Evolutionary conservation across 2,113 vertebrate species (phyloP).

Genomic region (Clupea harengus): DNA sequence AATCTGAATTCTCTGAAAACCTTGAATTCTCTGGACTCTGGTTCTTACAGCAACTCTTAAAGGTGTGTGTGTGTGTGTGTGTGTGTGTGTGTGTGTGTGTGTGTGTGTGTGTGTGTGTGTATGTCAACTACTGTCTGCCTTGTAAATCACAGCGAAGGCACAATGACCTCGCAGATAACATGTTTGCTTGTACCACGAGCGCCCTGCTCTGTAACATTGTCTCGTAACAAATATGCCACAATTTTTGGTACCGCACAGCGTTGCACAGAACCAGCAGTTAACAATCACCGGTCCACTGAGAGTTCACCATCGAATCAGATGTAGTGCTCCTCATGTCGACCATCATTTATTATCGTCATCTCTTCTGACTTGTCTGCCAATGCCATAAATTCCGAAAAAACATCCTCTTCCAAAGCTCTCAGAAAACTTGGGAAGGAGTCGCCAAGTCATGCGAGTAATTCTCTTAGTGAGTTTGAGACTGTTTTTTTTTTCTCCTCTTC

Average conservation of each 20-base stretch:
- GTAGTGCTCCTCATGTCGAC: slow-evolving; percentile 57
- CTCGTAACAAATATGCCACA: neutral
- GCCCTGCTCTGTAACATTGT: neutral
- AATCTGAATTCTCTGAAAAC: neutral
- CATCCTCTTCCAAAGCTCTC: slow-evolving; percentile 29
- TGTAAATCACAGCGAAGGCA: neutral
- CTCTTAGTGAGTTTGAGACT: neutral
- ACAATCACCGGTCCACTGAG: neutral
- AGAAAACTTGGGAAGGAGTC: slow-evolving; percentile 20
- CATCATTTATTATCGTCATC: slow-evolving; percentile 56
- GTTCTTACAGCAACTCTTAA: neutral
- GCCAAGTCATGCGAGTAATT: slow-evolving; percentile 40
- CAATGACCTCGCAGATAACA: slow-evolving; percentile 1
- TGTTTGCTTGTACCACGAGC: neutral
- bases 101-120: too few species aligned
- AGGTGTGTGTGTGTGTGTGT: neutral
- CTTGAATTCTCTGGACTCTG: neutral
- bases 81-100: neutral
- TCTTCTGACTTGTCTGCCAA: slow-evolving; percentile 43
- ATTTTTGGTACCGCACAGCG: neutral
- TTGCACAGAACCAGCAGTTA: slow-evolving; percentile 12
- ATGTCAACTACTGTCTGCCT: neutral
- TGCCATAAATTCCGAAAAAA: slow-evolving; percentile 35
- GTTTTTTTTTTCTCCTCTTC: neutral
- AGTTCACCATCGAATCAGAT: slow-evolving; percentile 56